Percentiles rank a stretch among this genome's conserved stretches.
These are phyloP conservation scores for Caenorhabditis tropicalis DNA, from an alignment of 1,140 invertebrate species.

Conservation along the genomic window DNA sequence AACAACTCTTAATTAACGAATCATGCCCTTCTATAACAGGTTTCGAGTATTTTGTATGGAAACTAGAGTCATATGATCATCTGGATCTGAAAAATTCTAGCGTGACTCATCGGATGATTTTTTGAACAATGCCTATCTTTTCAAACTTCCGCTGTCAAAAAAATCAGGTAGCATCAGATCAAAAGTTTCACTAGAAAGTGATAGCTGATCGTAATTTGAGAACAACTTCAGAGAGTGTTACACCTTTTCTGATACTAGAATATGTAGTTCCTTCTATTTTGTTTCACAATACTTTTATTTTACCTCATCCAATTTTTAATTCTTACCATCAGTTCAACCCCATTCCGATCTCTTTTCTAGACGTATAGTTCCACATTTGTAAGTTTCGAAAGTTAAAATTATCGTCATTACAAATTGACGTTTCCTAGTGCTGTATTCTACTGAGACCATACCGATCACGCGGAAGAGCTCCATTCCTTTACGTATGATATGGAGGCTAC, in stretches of 20 bases:
- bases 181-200: slow-evolving; percentile 3
- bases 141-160: neutral
- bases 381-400: neutral
- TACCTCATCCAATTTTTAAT: neutral
- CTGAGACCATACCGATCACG: slow-evolving; percentile 1
- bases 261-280: neutral
- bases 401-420: slow-evolving; percentile 26
- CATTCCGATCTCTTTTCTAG: neutral
- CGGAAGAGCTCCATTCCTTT: neutral
- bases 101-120: neutral
- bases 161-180: neutral
- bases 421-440: neutral
- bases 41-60: too few species aligned
- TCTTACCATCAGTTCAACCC: neutral
- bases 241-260: neutral
- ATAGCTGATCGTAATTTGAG: neutral
- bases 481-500: neutral
- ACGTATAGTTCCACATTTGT: neutral
- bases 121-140: neutral
- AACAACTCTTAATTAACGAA: too few species aligned
- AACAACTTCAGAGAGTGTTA: neutral
- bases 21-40: too few species aligned
- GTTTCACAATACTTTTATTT: neutral
- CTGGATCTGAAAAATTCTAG: too few species aligned
- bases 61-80: too few species aligned